Evolutionary conservation across 1,140 invertebrate genomes (phyloP).

Genomic region (Dolichoris vasculosae): DNA sequence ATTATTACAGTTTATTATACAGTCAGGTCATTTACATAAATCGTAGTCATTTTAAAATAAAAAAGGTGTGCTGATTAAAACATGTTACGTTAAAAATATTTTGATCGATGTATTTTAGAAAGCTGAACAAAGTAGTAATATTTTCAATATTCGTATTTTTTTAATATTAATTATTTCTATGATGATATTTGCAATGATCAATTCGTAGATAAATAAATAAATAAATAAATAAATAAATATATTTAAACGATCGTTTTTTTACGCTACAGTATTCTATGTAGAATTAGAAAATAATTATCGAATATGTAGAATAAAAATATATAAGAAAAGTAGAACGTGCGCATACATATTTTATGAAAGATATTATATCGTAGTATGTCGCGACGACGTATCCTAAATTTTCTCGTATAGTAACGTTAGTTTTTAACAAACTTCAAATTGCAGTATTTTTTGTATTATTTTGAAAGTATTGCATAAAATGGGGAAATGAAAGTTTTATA

Average conservation of each 20-base stretch:
- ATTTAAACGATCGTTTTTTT: not conserved
- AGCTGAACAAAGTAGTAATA: not conserved
- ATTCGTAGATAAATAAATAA: not conserved
- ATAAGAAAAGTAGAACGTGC: not conserved
- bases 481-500: not conserved
- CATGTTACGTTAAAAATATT: not conserved
- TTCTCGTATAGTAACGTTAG: not conserved
- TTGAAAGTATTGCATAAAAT: not conserved
- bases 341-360: not conserved
- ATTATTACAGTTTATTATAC: too few species aligned
- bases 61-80: not conserved
- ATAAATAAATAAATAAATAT: conserved; percentile 4
- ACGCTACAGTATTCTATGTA: not conserved
- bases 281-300: not conserved
- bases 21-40: not conserved
- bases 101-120: not conserved
- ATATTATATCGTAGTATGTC: not conserved
- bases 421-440: not conserved
- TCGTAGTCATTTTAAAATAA: not conserved
- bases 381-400: not conserved
- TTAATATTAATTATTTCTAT: not conserved
- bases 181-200: too few species aligned
- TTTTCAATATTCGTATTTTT: not conserved
- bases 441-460: not conserved
- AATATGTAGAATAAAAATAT: not conserved